Percentiles rank a stretch among this genome's conserved stretches.
These are phyloP conservation scores for Rutilus rutilus DNA, from an alignment of 2,113 vertebrate species.

Conservation along the genomic window DNA sequence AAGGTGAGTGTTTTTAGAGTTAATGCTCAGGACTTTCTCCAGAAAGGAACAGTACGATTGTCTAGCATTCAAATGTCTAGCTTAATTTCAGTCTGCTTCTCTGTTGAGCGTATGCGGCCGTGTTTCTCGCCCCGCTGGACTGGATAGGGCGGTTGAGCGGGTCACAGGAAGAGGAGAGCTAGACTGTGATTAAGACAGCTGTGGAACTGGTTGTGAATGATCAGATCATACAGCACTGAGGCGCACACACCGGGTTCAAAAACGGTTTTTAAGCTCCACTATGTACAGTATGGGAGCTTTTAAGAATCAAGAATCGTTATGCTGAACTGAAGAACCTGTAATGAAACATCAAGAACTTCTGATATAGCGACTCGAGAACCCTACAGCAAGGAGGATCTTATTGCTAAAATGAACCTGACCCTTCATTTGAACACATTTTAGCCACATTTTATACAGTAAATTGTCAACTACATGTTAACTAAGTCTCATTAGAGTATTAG, in stretches of 20 bases:
- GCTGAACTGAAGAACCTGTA: background rate
- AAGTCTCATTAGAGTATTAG: too few relatives aligned
- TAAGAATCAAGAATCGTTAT: background rate
- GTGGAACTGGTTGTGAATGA: conserved; percentile 73
- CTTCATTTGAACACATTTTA: too few relatives aligned
- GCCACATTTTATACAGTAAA: too few relatives aligned
- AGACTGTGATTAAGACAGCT: conserved; percentile 50
- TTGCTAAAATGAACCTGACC: too few relatives aligned
- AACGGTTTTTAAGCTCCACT: background rate
- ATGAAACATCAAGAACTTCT: background rate
- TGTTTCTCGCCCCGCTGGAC: conserved; percentile 57
- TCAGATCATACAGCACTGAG: conserved; percentile 19
- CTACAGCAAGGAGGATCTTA: too few relatives aligned
- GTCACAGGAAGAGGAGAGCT: conserved; percentile 59
- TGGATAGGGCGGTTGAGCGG: conserved; percentile 72
- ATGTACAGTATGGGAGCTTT: background rate
- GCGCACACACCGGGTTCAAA: background rate
- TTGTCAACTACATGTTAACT: too few relatives aligned
- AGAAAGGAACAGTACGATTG: background rate
- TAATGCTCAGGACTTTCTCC: background rate
- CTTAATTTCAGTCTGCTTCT: background rate
- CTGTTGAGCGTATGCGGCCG: background rate
- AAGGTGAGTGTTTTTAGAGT: background rate
- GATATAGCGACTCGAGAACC: background rate
- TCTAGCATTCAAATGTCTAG: background rate